phyloP scores from a whole-genome alignment of 64 coral and sea anemone species.

The Exaiptasia diaphana region DNA sequence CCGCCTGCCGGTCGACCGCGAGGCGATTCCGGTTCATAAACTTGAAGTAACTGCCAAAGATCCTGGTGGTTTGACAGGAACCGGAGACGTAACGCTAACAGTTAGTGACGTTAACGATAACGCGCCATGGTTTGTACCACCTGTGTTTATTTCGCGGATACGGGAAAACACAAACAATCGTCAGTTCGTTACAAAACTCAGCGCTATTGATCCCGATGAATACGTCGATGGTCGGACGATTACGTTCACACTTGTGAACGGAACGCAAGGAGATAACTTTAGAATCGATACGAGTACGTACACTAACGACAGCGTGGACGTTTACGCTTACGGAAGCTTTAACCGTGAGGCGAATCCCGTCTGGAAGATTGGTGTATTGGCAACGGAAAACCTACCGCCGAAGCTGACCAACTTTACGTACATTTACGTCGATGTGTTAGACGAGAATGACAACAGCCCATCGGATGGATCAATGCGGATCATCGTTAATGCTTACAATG shows the following conservation, averaged over 20 bases:
- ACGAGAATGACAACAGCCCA: constrained; percentile 65
- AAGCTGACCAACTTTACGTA: constrained; percentile 52
- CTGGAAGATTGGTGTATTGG: constrained; percentile 56
- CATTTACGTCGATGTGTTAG: constrained; percentile 57
- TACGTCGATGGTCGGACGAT: constrained; percentile 57
- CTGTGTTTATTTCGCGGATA: constrained; percentile 58
- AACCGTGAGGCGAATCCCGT: constrained; percentile 21
- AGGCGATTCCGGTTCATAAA: constrained; percentile 29
- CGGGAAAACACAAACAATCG: constrained; percentile 29
- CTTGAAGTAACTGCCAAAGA: constrained; percentile 72
- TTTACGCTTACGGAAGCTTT: constrained; percentile 51
- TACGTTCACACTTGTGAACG: constrained; percentile 38
- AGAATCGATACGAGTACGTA: background rate
- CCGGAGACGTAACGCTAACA: constrained; percentile 44
- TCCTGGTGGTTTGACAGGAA: constrained; percentile 64
- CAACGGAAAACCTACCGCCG: constrained; percentile 40
- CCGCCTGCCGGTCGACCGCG: constrained; percentile 42
- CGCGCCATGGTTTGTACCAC: constrained; percentile 81
- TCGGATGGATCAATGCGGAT: constrained; percentile 54
- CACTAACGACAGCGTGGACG: constrained; percentile 10
- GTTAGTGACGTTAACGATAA: constrained; percentile 81
- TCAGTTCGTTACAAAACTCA: constrained; percentile 52
- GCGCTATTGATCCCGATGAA: constrained; percentile 70
- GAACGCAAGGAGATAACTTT: constrained; percentile 11
- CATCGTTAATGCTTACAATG: constrained; percentile 73